Evolutionary conservation across 2,113 vertebrate species (phyloP).

Genomic region (Trinectes maculatus): DNA sequence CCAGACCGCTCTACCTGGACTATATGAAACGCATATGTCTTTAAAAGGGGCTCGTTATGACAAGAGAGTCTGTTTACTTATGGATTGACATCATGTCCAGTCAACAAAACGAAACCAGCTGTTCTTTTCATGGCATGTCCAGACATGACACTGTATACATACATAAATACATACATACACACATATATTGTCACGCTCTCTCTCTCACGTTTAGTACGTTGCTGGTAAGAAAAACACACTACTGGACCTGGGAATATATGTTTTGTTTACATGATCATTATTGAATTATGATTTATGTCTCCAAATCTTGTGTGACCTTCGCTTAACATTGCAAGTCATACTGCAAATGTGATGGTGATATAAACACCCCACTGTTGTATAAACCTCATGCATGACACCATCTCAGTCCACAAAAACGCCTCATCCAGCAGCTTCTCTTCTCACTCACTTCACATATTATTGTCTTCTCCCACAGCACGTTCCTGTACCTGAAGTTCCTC

Average conservation of each 20-base stretch:
- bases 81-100: background rate
- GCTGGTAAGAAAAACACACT: background rate
- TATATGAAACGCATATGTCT: too few species aligned
- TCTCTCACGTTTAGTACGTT: too few species aligned
- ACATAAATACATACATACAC: too few species aligned
- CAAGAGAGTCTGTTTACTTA: background rate
- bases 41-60: too few species aligned
- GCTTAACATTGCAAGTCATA: background rate
- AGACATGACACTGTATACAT: constrained; percentile 35
- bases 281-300: background rate
- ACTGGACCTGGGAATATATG: background rate
- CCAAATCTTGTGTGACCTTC: background rate
- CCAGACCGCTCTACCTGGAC: too few species aligned
- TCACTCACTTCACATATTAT: too few species aligned
- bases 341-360: background rate
- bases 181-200: background rate
- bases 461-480: constrained; percentile 84
- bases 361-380: constrained; percentile 29
- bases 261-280: background rate
- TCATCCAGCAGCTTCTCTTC: background rate
- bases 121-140: constrained; percentile 42
- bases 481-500: constrained; percentile 98
- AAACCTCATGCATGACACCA: constrained; percentile 3
- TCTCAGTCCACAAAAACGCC: constrained; percentile 7
- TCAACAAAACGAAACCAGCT: constrained; percentile 25